Percentiles rank a stretch among this genome's conserved stretches.
phyloP scores from a whole-genome alignment of 2,888 invertebrate genomes.

The Sacculina carcini region DNA sequence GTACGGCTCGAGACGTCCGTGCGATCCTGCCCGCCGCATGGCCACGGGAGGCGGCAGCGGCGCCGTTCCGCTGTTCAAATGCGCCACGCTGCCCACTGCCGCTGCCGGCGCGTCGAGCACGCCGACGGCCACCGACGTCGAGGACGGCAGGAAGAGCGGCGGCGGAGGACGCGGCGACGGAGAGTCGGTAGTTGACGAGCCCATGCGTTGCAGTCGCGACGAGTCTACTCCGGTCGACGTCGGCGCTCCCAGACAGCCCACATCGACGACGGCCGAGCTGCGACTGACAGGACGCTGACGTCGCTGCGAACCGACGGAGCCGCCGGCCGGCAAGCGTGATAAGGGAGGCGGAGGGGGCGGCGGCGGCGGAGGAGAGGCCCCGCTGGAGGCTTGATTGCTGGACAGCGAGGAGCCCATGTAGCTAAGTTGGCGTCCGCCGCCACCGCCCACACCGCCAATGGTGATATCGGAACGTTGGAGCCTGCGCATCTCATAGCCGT shows the following conservation, averaged over 20 bases:
- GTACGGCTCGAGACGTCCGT: neutral
- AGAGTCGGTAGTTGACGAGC: slow-evolving; percentile 1
- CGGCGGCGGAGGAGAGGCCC: neutral
- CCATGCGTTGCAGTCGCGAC: slow-evolving; percentile 1
- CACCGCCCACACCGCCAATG: neutral
- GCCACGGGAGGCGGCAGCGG: neutral
- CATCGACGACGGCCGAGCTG: too few relatives aligned
- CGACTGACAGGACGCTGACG: neutral
- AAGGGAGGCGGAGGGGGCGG: neutral
- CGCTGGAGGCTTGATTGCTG: slow-evolving; percentile 1
- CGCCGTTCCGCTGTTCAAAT: too few relatives aligned
- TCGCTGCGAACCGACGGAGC: neutral
- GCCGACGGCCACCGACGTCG: neutral
- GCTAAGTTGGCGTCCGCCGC: neutral
- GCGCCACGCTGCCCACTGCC: neutral
- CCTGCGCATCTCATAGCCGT: neutral
- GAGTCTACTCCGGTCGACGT: neutral
- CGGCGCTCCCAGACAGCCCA: too few relatives aligned
- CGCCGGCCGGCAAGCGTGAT: neutral
- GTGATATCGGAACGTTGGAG: neutral
- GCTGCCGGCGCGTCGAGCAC: neutral
- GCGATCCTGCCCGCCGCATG: neutral
- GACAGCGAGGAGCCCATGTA: slow-evolving; percentile 2
- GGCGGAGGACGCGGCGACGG: slow-evolving; percentile 1
- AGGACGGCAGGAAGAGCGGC: neutral